A percentile compares a stretch with the other conserved stretches of the same genome.
Conservation (phyloP, 2,797 vertebrate genomes). For the Myripristis jacobus region DNA sequence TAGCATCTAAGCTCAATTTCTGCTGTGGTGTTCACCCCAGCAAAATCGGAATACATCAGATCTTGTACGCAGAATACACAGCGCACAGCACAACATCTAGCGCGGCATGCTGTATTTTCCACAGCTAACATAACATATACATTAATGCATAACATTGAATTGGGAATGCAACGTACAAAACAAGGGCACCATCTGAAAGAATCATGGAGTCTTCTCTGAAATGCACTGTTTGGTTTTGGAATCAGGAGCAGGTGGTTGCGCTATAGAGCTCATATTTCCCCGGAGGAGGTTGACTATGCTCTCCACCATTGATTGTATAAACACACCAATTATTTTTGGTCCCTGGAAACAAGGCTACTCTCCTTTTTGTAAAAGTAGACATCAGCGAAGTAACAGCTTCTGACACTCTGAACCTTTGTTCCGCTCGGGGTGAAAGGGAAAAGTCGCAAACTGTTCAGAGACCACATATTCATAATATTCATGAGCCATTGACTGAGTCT, state of each 20-base stretch:
- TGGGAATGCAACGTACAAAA: constrained; percentile 20
- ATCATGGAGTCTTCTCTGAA: constrained; percentile 28
- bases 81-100: too few relatives aligned
- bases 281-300: constrained; percentile 59
- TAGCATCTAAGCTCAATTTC: too few relatives aligned
- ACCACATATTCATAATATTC: constrained; percentile 52
- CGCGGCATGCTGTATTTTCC: neutral
- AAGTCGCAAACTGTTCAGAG: constrained; percentile 23
- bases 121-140: constrained; percentile 12
- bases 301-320: constrained; percentile 73
- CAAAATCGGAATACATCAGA: neutral
- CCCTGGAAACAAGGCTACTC: constrained; percentile 59
- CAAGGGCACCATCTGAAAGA: constrained; percentile 23
- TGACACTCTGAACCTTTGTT: constrained; percentile 41
- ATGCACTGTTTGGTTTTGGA: constrained; percentile 35
- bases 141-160: neutral
- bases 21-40: too few relatives aligned
- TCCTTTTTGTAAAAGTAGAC: constrained; percentile 46
- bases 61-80: neutral
- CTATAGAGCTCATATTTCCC: constrained; percentile 73
- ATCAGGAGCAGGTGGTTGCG: constrained; percentile 62
- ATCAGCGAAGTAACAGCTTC: constrained; percentile 47
- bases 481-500: constrained; percentile 34
- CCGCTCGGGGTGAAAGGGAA: constrained; percentile 25
- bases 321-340: constrained; percentile 74